phyloP scores from a whole-genome alignment of 2,797 vertebrate genomes.

The Alca torda region DNA sequence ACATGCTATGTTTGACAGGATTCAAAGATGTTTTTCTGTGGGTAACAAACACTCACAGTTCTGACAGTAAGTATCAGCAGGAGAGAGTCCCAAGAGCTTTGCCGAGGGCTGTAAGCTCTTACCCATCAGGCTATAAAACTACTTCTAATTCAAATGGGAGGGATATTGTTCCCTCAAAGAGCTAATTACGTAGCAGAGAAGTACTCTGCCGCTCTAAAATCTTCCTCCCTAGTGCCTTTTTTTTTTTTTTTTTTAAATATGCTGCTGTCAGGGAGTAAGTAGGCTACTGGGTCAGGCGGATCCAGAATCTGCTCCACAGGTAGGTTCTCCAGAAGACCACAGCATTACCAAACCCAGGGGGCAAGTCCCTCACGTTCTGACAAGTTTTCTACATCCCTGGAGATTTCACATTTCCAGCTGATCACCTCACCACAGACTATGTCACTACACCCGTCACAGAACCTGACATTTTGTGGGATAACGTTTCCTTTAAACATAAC shows the following conservation, averaged over 20 bases:
- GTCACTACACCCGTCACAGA: not conserved
- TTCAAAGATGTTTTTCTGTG: not conserved
- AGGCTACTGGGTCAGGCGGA: not conserved
- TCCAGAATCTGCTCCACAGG: not conserved
- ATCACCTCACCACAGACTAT: not conserved
- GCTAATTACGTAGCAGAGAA: not conserved
- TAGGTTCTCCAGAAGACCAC: not conserved
- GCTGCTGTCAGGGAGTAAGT: not conserved
- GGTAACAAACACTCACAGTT: not conserved
- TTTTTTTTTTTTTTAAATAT: not conserved
- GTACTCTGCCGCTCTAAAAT: not conserved
- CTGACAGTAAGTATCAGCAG: conserved; percentile 5
- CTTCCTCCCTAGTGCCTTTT: not conserved
- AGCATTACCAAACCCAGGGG: not conserved
- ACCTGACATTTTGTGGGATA: not conserved
- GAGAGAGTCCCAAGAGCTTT: not conserved
- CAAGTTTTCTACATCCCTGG: not conserved
- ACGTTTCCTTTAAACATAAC: conserved; percentile 34
- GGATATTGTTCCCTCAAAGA: not conserved
- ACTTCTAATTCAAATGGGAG: conserved; percentile 16
- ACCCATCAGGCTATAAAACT: not conserved
- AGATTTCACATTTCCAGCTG: not conserved
- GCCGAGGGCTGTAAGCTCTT: not conserved
- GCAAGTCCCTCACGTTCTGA: not conserved
- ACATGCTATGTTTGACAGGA: not conserved